Base-by-base conservation (phyloP, 2,888 invertebrate genomes). In the Heliconius aoede region DNA sequence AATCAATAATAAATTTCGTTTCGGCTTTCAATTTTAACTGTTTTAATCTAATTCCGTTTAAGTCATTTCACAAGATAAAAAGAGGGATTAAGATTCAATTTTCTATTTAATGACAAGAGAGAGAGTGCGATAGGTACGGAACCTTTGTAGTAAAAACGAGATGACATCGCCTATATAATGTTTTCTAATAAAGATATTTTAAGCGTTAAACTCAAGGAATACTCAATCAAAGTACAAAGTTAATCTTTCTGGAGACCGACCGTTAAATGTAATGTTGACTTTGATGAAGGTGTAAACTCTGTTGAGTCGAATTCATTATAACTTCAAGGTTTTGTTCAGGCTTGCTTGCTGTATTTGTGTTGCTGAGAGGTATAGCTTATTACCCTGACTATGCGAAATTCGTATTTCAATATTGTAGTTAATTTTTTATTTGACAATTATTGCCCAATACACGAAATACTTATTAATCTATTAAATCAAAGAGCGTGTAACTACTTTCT, bases 71-170 rank as follows among this genome's bases (percentile, higher is more conserved):
- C 60, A 74, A 76, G 64, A 62, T 75, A 71, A 78, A 74, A 77
- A 78, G 78, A 68, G 64, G 74, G 76, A 51, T 55, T 67, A 75
- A 77, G 76, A 80, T 79, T 82, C 77, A 82, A 82, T 83, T 83
- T 82, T 76, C 74, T 36, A 68, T 77, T 77, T 65, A 69, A 68
- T 40, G 55, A 51, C 40, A 24, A 73, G 65, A 51, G 60, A 51
- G 60, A n/a, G 73, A 69, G 73, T 77, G 78, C 69, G 76, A 77
- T 72, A 26, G 75, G 30, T 77, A 69, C 60, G 51, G 65, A 32
- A 74, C 71, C 40, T 76, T 77, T 76, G 76, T 73, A 28, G 73
- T 62, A 60, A 5, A 28, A 26, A 71, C 60, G 75, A 61, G 64
- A 75, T 73, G 61, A 28, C 73, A 77, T 72, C 72, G 61, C 55